A percentile compares a stretch with the other conserved stretches of the same genome.
phyloP scores from a whole-genome alignment of 2,113 vertebrate genomes.

The Symphodus melops region DNA sequence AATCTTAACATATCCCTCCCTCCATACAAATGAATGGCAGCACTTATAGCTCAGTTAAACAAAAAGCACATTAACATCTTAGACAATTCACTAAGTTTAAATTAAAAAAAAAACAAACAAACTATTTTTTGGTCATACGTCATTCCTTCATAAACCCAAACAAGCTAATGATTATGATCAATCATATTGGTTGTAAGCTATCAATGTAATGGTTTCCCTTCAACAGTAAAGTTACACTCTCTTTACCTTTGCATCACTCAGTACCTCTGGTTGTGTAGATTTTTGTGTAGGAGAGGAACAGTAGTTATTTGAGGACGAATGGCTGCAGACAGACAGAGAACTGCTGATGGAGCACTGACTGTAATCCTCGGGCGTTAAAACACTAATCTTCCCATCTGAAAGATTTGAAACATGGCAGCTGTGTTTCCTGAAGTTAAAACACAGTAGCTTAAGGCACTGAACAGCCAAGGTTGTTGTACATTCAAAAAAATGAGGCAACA shows the following conservation, averaged over 20 bases:
- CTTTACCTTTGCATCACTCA: constrained; percentile 5
- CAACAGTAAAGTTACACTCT: neutral
- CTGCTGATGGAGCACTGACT: constrained; percentile 72
- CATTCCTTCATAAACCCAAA: no score
- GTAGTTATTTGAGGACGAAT: constrained; percentile 36
- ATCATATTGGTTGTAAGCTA: no score
- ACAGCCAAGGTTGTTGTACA: constrained; percentile 62
- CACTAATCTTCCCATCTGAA: constrained; percentile 81
- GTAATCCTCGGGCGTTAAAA: constrained; percentile 75
- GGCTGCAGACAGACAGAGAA: constrained; percentile 48
- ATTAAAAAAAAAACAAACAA: no score
- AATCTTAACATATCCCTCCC: neutral
- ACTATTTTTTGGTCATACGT: no score
- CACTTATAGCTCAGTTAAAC: neutral
- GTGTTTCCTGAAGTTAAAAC: constrained; percentile 77
- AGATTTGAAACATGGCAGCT: constrained; percentile 68
- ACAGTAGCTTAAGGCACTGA: constrained; percentile 72
- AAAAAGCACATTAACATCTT: no score
- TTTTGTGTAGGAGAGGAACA: constrained; percentile 23
- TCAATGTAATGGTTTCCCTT: no score
- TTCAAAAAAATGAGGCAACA: constrained; percentile 48
- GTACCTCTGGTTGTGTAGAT: constrained; percentile 26
- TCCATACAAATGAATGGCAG: neutral
- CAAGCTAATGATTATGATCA: no score
- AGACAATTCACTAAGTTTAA: no score